Percentiles rank a stretch among this genome's conserved stretches.
These are phyloP conservation scores for Aleiodes leptofemur DNA, from an alignment of 2,888 invertebrate genomes.

Conservation along the genomic window DNA sequence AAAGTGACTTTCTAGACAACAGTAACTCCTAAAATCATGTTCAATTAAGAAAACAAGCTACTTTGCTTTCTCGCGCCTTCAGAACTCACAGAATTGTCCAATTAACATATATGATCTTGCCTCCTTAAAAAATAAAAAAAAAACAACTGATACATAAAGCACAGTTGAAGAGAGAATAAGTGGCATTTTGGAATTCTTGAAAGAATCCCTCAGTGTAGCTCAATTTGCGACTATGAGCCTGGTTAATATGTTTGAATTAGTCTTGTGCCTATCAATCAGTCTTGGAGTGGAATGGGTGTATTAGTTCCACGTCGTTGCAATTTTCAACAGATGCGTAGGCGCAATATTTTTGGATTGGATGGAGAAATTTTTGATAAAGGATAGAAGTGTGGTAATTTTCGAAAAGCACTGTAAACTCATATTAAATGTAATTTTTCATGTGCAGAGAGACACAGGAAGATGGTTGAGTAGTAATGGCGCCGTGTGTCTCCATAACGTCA, in stretches of 20 bases:
- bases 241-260: constrained; percentile 39
- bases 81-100: constrained; percentile 21
- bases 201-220: not conserved
- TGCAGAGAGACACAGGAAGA: not conserved
- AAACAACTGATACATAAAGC: not conserved
- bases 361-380: constrained; percentile 13
- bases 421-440: constrained; percentile 12
- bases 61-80: constrained; percentile 10
- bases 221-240: constrained; percentile 1
- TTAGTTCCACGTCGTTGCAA: constrained; percentile 48
- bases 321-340: constrained; percentile 50
- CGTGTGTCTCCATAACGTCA: constrained; percentile 50
- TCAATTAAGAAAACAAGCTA: constrained; percentile 32
- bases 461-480: constrained; percentile 41
- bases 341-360: constrained; percentile 45
- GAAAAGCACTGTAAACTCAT: not conserved
- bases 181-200: not conserved
- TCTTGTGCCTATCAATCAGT: constrained; percentile 43
- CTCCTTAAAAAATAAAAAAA: not conserved
- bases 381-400: constrained; percentile 3
- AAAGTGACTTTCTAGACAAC: constrained; percentile 38
- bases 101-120: constrained; percentile 20
- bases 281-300: constrained; percentile 40
- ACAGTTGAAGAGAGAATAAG: not conserved
- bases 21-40: constrained; percentile 34